Base-by-base conservation (phyloP, 2,113 vertebrate genomes). In the Zapus hudsonius region DNA sequence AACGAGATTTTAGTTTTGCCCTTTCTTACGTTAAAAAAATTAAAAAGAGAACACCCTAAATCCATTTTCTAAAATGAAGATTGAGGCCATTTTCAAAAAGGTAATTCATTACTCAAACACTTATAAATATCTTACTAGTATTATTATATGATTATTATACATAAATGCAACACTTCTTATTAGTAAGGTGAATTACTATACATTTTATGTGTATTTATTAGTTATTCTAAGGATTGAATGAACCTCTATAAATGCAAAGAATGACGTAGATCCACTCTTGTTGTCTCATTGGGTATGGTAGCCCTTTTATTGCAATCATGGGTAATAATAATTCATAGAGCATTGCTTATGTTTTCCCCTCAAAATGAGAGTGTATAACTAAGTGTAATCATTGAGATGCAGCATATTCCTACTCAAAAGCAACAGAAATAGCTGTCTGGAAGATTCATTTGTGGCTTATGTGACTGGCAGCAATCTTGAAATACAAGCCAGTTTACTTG, bases 201-300 rank as follows among this genome's bases (percentile, higher is more conserved):
- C 63, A 89, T 93, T 95, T 95, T 92, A 57, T 38, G 92, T 92
- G 90, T 84, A 75, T 92, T 96, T 96, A 94, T 93, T 96, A 91
- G 76, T 64, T 94, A 84, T 96, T 96, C 73, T 85, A n/a, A 92
- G 57, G 91, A 84, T 66, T 79, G 57, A 93, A 91, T 96, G 94
- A 95, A 59, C 95, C 81, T 95, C 5, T 92, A 84, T 55, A 91
- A 91, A 57, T 40, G 52, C 59, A 94, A 89, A 94, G 87, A 94
- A 93, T 86, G 91, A 91, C 89, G 8, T 22, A 66, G 33, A 82
- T 38, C 1, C 36, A 72, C 89, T 87, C 83, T 61, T 93, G 47
- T 91, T 91, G 82, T 92, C 84, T 86, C 55, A 87, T 64, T 84
- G 29, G 6, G 52, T 52, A 47, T 94, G n/a, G 61, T 87, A 66